These are phyloP conservation scores for Anabacerthia variegaticeps DNA, from an alignment of 2,797 vertebrate genomes.

Conservation along the genomic window DNA sequence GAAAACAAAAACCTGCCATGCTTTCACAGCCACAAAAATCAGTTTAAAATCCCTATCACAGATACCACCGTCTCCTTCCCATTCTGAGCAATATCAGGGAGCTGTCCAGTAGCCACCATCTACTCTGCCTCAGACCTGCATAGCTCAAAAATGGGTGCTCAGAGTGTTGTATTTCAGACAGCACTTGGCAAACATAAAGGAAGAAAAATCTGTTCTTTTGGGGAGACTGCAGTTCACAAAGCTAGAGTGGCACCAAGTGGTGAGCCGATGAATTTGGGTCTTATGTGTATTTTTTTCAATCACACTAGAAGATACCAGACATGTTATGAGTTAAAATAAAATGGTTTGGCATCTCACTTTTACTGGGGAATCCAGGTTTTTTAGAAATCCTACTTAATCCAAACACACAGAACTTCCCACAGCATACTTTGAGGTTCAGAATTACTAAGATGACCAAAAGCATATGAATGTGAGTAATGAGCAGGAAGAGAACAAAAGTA, in stretches of 20 bases:
- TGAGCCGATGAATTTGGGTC: constrained; percentile 29
- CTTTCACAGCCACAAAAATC: background rate
- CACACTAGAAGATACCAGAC: background rate
- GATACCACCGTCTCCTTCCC: background rate
- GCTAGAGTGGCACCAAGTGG: constrained; percentile 80
- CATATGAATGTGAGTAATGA: background rate
- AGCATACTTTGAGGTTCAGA: background rate
- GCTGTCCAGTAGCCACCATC: background rate
- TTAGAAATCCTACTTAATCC: background rate
- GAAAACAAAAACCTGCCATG: background rate
- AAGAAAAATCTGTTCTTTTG: background rate
- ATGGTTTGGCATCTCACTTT: background rate
- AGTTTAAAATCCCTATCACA: background rate
- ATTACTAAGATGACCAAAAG: background rate
- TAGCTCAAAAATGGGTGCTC: background rate
- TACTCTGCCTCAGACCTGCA: background rate
- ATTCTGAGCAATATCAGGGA: background rate
- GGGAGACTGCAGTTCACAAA: constrained; percentile 48
- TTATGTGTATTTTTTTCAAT: background rate
- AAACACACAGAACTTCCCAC: background rate
- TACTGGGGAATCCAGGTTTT: background rate
- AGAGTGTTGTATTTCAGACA: constrained; percentile 19
- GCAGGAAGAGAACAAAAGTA: background rate
- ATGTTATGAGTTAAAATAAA: background rate
- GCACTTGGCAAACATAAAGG: background rate